Base-by-base conservation (phyloP, 1,140 invertebrate species). In the Drosophila ambigua region DNA sequence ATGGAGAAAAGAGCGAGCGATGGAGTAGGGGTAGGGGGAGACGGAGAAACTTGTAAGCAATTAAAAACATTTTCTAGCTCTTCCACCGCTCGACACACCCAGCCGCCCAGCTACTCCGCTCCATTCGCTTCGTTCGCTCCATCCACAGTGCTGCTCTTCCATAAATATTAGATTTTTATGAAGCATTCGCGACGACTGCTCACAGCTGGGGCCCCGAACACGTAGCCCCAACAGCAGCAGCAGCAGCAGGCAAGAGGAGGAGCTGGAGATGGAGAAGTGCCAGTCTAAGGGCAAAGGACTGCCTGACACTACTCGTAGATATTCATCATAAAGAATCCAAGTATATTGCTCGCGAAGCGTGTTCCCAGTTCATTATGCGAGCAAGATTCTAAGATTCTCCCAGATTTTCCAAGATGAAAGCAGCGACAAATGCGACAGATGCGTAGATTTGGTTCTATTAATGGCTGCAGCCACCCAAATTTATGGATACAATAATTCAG, bases 161-260 rank as follows among this genome's bases (percentile, higher is more conserved):
- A 80, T 79, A 83, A 83, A 85, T 83, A 85, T 80, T 85, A 49
- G 77, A 85, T 83, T 76, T 68, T 55, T 67, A 72, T 79, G 59
- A 73, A 49, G 66, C 48, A 52, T 65, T 63, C 24, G 67, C 67
- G 52, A 69, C 65, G 67, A 69, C 65, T 69, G 66, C 35, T 31
- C 49, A 76, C 72, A 80, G 52, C 55, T 68, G 61, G 69, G 71
- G 39, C 71, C 48, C 51, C 46, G 59, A 41, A 64, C 71, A 73
- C 71, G 59, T 73, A 64, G 62, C 35, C 11, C 35, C 11, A 63
- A 62, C 55, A 72, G 44, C 51, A 72, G 44, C 63, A 68, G 28
- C 48, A 63, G 39, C 48, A 72, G 11, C 0, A 5, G 9, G 13
- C 58, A 46, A 28, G 1, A 63, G 20, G 23, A 13, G 23, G 5